These are phyloP conservation scores for Loxodonta africana DNA, from an alignment of 2,113 vertebrate genomes.

Conservation along the genomic window DNA sequence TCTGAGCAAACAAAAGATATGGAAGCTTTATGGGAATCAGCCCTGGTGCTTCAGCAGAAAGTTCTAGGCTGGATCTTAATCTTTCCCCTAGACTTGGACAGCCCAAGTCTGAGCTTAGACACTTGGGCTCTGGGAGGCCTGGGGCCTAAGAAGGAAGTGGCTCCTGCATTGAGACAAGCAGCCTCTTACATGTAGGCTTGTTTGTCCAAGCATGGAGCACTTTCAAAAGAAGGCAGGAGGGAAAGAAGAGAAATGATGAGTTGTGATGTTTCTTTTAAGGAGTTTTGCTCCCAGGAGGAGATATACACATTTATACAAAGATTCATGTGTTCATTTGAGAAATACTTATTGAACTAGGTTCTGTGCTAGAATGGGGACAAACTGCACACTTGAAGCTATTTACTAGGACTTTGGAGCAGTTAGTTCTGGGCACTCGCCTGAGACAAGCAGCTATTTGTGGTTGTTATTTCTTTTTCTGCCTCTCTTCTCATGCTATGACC, in stretches of 20 bases:
- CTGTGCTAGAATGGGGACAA: neutral
- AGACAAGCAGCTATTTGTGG: constrained; percentile 26
- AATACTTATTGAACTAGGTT: neutral
- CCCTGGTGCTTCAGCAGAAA: neutral
- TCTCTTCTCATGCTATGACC: neutral
- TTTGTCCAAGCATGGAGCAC: neutral
- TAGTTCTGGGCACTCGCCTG: neutral
- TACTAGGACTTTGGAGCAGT: neutral
- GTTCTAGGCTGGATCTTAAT: neutral
- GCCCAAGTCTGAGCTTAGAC: neutral
- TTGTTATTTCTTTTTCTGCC: neutral
- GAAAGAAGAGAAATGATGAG: constrained; percentile 23
- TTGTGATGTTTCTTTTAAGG: constrained; percentile 31
- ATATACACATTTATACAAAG: constrained; percentile 1
- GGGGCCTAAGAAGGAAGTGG: neutral
- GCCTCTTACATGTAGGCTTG: neutral
- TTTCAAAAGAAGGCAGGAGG: neutral
- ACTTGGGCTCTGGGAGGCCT: neutral
- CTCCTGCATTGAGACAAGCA: neutral
- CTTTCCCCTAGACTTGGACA: neutral
- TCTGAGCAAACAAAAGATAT: neutral
- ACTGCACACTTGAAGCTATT: neutral
- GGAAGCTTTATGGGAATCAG: neutral
- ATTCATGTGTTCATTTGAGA: constrained; percentile 23
- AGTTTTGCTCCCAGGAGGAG: constrained; percentile 39